Evolutionary conservation across 2,797 vertebrate species (phyloP).

Genomic region (Agapornis canus): DNA sequence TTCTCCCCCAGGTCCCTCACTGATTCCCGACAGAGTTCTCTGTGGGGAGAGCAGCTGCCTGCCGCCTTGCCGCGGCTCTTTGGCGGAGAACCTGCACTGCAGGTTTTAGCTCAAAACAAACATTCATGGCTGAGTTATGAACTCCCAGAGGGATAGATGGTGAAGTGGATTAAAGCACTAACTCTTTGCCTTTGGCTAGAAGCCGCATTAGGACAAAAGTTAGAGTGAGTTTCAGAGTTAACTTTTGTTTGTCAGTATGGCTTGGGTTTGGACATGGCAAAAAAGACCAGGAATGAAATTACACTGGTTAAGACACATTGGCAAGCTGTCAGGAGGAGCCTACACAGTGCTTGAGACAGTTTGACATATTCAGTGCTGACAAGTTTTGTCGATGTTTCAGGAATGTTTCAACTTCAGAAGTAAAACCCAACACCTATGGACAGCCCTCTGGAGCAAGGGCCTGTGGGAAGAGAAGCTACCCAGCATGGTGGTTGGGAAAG

Average conservation of each 20-base stretch:
- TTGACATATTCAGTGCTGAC: constrained; percentile 4
- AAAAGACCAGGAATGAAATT: background rate
- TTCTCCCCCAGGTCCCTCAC: accelerated
- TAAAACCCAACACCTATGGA: background rate
- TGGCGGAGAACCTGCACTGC: constrained; percentile 56
- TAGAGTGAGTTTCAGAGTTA: constrained; percentile 1
- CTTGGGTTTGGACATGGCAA: background rate
- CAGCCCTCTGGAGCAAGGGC: background rate
- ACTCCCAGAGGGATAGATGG: constrained; percentile 56
- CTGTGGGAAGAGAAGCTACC: background rate
- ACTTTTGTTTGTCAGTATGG: background rate
- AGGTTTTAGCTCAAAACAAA: constrained; percentile 70
- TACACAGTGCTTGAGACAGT: background rate
- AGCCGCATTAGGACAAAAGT: constrained; percentile 29
- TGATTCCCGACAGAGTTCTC: background rate
- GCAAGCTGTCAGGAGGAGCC: background rate
- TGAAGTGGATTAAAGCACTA: constrained; percentile 41
- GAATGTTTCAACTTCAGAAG: background rate
- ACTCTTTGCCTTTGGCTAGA: constrained; percentile 30
- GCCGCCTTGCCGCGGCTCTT: background rate
- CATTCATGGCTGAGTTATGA: constrained; percentile 66
- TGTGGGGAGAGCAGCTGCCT: background rate
- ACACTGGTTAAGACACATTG: background rate
- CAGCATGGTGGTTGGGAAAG: background rate
- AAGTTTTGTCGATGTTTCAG: constrained; percentile 30